phyloP scores from a whole-genome alignment of 2,113 vertebrate species.

The Lutjanus erythropterus region DNA sequence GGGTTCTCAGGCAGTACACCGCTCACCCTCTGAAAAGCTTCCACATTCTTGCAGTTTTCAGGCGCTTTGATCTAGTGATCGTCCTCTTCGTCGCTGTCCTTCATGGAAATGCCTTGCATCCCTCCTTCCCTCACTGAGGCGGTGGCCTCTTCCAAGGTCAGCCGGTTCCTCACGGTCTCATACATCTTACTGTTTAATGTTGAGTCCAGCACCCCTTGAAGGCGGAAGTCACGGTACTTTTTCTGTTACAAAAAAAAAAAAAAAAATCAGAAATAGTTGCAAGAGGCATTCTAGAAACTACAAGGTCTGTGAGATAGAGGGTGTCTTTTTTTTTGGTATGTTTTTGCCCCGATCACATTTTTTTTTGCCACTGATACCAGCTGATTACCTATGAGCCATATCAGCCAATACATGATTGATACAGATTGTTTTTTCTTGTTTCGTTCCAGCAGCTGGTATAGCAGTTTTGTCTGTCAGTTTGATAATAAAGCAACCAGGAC shows the following conservation, averaged over 20 bases:
- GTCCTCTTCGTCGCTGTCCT: slow-evolving; percentile 97
- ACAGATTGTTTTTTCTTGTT: too few species aligned
- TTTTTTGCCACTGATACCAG: too few species aligned
- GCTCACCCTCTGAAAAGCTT: slow-evolving; percentile 19
- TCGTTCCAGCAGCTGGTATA: too few species aligned
- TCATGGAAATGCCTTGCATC: slow-evolving; percentile 98
- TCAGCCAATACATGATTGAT: too few species aligned
- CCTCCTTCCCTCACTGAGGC: slow-evolving; percentile 95
- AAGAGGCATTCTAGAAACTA: not conserved
- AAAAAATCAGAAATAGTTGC: not conserved
- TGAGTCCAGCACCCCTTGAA: slow-evolving; percentile 99
- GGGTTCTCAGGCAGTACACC: slow-evolving; percentile 44
- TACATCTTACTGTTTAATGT: slow-evolving; percentile 99
- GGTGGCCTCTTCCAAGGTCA: slow-evolving; percentile 96
- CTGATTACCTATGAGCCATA: too few species aligned
- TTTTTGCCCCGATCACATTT: too few species aligned
- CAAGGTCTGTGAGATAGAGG: not conserved
- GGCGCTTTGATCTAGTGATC: slow-evolving; percentile 81
- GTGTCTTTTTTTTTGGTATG: not conserved
- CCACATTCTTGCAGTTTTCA: slow-evolving; percentile 14
- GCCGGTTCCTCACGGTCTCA: slow-evolving; percentile 95
- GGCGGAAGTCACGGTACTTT: slow-evolving; percentile 98
- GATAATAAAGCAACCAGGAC: too few species aligned
- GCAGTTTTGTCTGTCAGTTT: too few species aligned
- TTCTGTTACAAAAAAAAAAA: slow-evolving; percentile 84